These are phyloP conservation scores for Calyptommatus sinebrachiatus DNA, from an alignment of 2,113 vertebrate genomes.

Conservation along the genomic window DNA sequence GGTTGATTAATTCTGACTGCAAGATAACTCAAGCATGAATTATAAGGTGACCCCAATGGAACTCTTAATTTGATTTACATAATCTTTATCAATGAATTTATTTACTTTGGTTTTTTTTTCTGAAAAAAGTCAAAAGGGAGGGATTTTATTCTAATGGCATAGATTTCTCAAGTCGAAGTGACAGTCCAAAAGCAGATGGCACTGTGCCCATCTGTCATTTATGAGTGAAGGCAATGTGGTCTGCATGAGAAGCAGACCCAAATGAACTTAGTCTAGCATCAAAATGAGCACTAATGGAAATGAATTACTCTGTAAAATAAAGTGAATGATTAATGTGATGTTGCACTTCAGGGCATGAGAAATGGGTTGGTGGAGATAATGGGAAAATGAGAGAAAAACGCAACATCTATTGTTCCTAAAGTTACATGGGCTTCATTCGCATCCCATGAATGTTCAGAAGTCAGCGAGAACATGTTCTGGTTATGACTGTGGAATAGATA, in stretches of 20 bases:
- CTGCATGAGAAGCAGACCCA: constrained; percentile 1
- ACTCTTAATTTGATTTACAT: not conserved
- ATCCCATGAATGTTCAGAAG: not conserved
- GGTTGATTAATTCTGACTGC: not conserved
- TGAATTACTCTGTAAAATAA: constrained; percentile 2
- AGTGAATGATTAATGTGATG: constrained; percentile 7
- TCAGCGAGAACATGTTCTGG: not conserved
- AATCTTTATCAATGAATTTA: not conserved
- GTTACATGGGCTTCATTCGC: not conserved
- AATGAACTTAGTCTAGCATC: constrained; percentile 1
- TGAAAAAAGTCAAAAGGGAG: not conserved
- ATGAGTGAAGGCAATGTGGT: not conserved
- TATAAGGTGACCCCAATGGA: not conserved
- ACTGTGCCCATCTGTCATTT: not conserved
- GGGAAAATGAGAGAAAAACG: not conserved
- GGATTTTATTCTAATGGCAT: not conserved
- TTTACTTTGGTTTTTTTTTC: not conserved
- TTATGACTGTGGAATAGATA: not conserved
- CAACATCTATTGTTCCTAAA: not conserved
- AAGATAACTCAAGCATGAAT: not conserved
- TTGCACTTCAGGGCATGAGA: not conserved
- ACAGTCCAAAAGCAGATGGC: not conserved
- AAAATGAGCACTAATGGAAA: constrained; percentile 18
- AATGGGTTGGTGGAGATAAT: not conserved
- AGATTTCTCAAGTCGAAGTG: not conserved